Evolutionary conservation across 2,797 vertebrate species (phyloP).

Genomic region (Micromesistius poutassou): DNA sequence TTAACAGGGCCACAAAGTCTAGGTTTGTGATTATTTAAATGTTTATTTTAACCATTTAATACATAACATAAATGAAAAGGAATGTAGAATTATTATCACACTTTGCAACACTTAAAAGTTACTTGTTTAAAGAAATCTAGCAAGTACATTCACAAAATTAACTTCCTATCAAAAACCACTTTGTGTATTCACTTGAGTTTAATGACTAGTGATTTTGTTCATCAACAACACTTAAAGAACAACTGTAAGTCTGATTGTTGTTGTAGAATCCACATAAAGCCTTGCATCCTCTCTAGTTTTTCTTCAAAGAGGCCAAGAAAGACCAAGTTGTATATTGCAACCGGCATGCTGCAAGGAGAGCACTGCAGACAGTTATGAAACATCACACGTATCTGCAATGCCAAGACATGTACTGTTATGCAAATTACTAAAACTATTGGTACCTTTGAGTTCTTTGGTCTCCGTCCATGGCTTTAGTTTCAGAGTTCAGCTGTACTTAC

Average conservation of each 20-base stretch:
- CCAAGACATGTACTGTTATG: background rate
- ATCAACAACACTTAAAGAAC: background rate
- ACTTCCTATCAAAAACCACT: background rate
- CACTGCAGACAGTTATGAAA: background rate
- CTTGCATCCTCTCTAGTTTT: background rate
- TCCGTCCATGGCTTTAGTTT: background rate
- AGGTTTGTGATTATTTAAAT: background rate
- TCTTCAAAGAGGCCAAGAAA: background rate
- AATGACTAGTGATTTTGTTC: background rate
- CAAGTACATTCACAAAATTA: background rate
- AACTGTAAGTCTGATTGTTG: background rate
- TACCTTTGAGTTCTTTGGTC: background rate
- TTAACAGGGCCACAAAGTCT: background rate
- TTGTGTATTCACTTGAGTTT: background rate
- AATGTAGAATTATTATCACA: background rate
- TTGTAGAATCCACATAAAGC: background rate
- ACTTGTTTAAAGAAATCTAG: background rate
- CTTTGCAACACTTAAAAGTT: background rate
- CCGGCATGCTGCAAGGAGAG: background rate
- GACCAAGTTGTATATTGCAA: background rate
- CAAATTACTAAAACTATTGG: background rate
- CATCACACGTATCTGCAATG: background rate
- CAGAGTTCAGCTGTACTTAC: background rate
- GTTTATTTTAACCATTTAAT: background rate
- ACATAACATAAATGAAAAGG: background rate